These are phyloP conservation scores for Mirza zaza DNA, from an alignment of 2,113 vertebrate genomes.

Conservation along the genomic window DNA sequence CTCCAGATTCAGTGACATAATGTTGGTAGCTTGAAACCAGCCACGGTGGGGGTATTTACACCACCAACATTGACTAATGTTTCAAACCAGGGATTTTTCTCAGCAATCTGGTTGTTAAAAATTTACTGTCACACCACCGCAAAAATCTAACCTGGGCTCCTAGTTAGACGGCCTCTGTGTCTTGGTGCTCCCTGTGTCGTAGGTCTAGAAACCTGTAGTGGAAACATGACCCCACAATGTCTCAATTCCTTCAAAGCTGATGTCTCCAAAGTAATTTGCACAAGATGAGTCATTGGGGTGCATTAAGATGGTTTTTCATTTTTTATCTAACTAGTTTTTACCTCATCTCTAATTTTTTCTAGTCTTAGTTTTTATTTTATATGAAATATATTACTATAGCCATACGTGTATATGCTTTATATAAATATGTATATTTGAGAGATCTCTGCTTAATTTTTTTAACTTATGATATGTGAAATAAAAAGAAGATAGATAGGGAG, in stretches of 20 bases:
- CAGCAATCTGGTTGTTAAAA: background rate
- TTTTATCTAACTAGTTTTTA: background rate
- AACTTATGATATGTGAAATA: background rate
- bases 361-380: conserved; percentile 36
- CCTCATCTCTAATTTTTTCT: background rate
- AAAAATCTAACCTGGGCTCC: background rate
- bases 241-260: background rate
- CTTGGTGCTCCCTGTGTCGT: background rate
- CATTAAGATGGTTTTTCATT: background rate
- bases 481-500: background rate
- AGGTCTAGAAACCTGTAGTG: background rate
- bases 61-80: background rate
- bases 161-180: background rate
- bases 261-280: background rate
- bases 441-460: background rate
- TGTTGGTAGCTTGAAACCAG: background rate
- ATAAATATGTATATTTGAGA: background rate
- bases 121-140: background rate
- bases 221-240: background rate
- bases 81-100: background rate
- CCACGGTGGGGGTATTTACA: background rate
- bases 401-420: background rate
- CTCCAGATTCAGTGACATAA: background rate
- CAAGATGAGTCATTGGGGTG: background rate
- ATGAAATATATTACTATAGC: background rate